Evolutionary conservation across 2,888 invertebrate genomes (phyloP), one percentile per base, ranked within the genome.

Genomic region (Colletes collaris): DNA sequence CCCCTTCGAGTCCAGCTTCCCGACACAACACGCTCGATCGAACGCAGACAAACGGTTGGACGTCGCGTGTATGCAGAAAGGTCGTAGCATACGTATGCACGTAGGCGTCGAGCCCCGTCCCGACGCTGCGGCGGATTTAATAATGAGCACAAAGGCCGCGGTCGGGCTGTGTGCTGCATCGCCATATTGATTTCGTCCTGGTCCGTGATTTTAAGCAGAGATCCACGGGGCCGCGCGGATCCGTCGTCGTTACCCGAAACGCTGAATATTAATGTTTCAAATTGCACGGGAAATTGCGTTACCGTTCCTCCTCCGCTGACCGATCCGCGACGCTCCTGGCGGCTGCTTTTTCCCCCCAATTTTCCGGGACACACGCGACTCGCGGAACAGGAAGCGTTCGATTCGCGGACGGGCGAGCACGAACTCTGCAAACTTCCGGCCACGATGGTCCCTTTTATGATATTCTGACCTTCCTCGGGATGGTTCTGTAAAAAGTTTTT

Each of bases 131-230:
- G 46, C 50, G 71, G 76, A 75, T 84, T 77, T 77, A 75, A 79
- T 82, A 82, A 84, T 79, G 75, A 79, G 60, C 58, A 65, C 62
- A 72, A 79, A 76, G 59, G 63, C 62, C 69, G 77, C 60, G 76
- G 75, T 76, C 65, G 56, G 27, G 73, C 56, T 8, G 8, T 40
- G 40, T 68, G 77, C 78, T 74, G 79, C 84, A 76, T 79, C 74
- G 76, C 79, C 84, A 84, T 86, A 86, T 86, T 81, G 86, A 86
- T 86, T 82, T 82, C 81, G 70, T 58, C 53, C 70, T 44, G 77
- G 58, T 67, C 65, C 73, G 52, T 2, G 77, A 71, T 76, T 82
- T 82, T 79, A 76, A 76, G 72, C 83, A 66, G 67, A n/a, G 65
- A 44, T 49, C 46, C 37, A 35, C 62, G 46, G n/a, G 37, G 58